phyloP scores from a whole-genome alignment of 2,113 vertebrate genomes.

The Elgaria multicarinata region DNA sequence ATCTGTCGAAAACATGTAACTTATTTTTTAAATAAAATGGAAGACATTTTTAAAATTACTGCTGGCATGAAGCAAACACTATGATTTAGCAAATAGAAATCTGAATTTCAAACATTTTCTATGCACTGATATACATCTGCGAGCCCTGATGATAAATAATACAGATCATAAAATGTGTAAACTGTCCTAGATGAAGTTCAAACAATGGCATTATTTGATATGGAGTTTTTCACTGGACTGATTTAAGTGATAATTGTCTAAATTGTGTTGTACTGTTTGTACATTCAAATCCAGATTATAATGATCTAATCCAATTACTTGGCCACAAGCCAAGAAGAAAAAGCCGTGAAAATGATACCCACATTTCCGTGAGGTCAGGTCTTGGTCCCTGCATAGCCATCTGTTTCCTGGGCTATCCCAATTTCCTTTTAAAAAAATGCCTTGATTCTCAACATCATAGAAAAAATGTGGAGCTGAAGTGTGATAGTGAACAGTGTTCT shows the following conservation, averaged over 20 bases:
- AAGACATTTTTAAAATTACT: conserved; percentile 1
- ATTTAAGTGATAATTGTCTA: conserved; percentile 6
- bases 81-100: neutral
- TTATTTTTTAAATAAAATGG: neutral
- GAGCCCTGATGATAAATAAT: neutral
- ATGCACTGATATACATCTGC: neutral
- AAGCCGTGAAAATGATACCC: conserved; percentile 9
- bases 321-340: neutral
- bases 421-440: neutral
- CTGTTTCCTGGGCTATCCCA: conserved; percentile 12
- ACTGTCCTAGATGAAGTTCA: neutral
- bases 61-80: neutral
- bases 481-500: neutral
- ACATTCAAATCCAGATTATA: conserved; percentile 31
- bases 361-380: conserved; percentile 2
- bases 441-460: neutral
- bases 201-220: conserved; percentile 18
- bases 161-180: neutral
- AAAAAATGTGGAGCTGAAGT: neutral
- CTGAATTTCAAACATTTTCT: neutral
- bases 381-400: neutral
- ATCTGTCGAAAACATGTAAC: neutral
- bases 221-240: neutral
- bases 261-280: conserved; percentile 10
- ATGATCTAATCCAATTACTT: conserved; percentile 28